phyloP scores from a whole-genome alignment of 2,888 invertebrate genomes.

The Xestia xanthographa region DNA sequence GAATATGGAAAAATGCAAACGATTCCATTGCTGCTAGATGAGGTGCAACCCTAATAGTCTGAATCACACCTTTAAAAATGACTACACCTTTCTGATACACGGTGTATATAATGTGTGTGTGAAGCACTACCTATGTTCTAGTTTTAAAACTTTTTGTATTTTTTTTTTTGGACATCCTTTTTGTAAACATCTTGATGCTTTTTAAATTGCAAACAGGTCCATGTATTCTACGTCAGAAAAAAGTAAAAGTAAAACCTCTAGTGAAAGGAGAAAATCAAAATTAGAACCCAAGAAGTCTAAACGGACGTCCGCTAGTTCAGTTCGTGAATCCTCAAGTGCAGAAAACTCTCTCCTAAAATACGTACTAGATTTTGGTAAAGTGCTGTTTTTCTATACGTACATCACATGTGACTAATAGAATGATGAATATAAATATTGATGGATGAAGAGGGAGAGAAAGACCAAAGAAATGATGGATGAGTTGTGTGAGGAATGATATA shows the following conservation, averaged over 20 bases:
- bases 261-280: conserved; percentile 75
- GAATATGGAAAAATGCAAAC: neutral
- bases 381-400: neutral
- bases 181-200: neutral
- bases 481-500: no score
- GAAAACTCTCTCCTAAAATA: conserved; percentile 83
- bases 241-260: conserved; percentile 75
- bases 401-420: no score
- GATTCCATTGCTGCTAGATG: neutral
- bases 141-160: neutral
- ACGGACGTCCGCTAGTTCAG: conserved; percentile 74
- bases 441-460: no score
- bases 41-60: neutral
- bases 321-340: conserved; percentile 70
- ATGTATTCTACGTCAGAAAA: conserved; percentile 75
- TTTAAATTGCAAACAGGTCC: conserved; percentile 67
- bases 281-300: conserved; percentile 72
- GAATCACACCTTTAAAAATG: neutral
- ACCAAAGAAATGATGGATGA: no score
- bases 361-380: conserved; percentile 82
- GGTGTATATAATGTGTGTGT: neutral
- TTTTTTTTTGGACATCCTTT: neutral
- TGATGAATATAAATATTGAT: no score
- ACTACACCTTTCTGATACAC: neutral
- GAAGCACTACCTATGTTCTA: neutral